Percentiles rank a stretch among this genome's conserved stretches.
phyloP scores from a whole-genome alignment of 2,113 vertebrate genomes.

The Clarias magur region DNA sequence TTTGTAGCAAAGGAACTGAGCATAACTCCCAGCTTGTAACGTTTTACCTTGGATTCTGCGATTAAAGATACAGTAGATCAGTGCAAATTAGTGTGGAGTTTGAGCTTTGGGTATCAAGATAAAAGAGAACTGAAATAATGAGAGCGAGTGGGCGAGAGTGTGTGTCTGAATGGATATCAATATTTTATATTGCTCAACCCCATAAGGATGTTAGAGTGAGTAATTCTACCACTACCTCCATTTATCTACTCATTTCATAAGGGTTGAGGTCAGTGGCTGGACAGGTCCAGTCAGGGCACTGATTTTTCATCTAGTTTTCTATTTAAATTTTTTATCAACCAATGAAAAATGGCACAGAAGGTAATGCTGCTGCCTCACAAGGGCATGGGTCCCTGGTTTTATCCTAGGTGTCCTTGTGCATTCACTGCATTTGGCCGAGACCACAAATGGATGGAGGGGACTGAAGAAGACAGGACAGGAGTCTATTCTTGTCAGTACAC shows the following conservation, averaged over 20 bases:
- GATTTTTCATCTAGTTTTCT: too few species aligned
- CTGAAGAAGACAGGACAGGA: neutral
- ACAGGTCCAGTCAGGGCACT: neutral
- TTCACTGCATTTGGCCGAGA: neutral
- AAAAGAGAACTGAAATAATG: neutral
- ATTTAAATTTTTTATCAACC: neutral
- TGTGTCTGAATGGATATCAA: constrained; percentile 31
- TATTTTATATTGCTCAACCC: constrained; percentile 42
- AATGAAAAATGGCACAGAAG: neutral
- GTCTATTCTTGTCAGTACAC: neutral
- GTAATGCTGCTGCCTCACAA: neutral
- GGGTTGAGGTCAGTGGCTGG: neutral
- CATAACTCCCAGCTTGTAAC: neutral
- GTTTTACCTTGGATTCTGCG: neutral
- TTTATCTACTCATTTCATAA: neutral
- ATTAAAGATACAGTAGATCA: neutral
- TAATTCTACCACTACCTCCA: constrained; percentile 24
- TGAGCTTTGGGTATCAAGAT: constrained; percentile 16
- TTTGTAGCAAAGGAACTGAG: too few species aligned
- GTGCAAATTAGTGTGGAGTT: neutral
- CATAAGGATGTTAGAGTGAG: constrained; percentile 11
- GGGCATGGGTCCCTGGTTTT: too few species aligned
- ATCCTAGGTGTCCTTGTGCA: neutral
- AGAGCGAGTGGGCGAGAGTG: neutral
- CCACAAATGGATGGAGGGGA: neutral